Percentiles rank a stretch among this genome's conserved stretches.
Conservation (phyloP, 2,113 vertebrate genomes). For the Chaetodon trifascialis region DNA sequence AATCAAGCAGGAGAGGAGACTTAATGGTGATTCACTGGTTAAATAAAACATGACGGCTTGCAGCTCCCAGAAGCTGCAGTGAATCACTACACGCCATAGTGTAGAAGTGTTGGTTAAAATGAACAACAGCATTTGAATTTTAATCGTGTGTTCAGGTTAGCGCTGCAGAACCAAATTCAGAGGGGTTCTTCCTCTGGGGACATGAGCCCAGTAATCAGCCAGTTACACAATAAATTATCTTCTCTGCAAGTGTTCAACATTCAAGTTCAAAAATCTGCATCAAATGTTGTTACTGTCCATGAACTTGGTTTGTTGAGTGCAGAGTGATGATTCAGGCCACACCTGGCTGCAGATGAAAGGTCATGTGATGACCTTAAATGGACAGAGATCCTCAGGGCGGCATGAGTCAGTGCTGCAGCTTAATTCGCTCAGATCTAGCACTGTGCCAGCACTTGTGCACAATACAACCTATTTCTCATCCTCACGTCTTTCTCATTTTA, state of each 20-base stretch:
- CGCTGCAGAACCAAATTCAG: not conserved
- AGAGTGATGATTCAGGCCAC: not conserved
- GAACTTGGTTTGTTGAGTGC: not conserved
- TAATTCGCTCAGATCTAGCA: not conserved
- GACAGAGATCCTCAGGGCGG: not conserved
- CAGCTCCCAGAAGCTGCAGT: not conserved
- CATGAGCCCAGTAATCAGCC: not conserved
- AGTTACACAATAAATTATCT: not conserved
- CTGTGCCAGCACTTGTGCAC: not conserved
- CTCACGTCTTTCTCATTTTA: not conserved
- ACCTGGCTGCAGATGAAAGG: not conserved
- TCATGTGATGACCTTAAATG: not conserved
- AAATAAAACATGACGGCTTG: conserved; percentile 7
- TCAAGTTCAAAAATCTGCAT: not conserved
- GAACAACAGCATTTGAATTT: conserved; percentile 2
- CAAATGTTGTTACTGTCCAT: not conserved
- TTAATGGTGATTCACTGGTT: conserved; percentile 16
- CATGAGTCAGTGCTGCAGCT: too few relatives aligned
- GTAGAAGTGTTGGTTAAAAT: conserved; percentile 6
- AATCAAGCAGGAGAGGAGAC: conserved; percentile 16
- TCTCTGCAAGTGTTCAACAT: not conserved
- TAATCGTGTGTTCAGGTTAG: not conserved
- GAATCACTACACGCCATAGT: conserved; percentile 19
- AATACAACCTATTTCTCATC: not conserved
- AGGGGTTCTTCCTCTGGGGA: not conserved